Conservation (phyloP, 2,888 invertebrate genomes). For the Drosophila mercatorum region DNA sequence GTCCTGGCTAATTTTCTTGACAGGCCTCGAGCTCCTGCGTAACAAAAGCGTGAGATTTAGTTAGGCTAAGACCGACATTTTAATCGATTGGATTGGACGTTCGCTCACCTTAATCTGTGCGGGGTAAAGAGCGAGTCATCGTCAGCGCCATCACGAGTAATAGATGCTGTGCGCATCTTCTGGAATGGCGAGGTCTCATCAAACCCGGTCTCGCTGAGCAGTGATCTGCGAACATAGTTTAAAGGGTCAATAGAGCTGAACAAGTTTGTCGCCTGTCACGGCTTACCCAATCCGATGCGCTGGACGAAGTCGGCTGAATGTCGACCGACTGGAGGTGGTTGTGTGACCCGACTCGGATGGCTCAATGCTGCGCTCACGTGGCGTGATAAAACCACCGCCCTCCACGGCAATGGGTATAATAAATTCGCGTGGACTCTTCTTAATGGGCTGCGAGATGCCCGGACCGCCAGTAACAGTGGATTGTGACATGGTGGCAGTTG, state of each 20-base stretch:
- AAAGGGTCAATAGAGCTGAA: neutral
- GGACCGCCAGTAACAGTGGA: slow-evolving; percentile 85
- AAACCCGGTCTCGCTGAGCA: slow-evolving; percentile 89
- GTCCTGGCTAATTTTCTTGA: slow-evolving; percentile 86
- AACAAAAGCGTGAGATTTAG: slow-evolving; percentile 3
- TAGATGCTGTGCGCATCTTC: slow-evolving; percentile 86
- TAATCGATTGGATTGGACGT: neutral
- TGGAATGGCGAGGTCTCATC: slow-evolving; percentile 88
- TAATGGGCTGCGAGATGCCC: slow-evolving; percentile 88
- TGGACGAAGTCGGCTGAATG: slow-evolving; percentile 85
- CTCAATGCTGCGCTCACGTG: slow-evolving; percentile 89
- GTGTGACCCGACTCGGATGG: slow-evolving; percentile 88
- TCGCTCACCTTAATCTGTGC: slow-evolving; percentile 88
- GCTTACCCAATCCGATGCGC: slow-evolving; percentile 88
- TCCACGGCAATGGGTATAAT: slow-evolving; percentile 97
- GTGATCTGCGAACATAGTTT: slow-evolving; percentile 85
- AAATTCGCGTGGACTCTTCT: slow-evolving; percentile 95
- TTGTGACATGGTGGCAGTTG: slow-evolving; percentile 86
- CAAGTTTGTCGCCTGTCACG: neutral
- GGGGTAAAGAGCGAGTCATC: slow-evolving; percentile 86
- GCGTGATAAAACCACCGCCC: slow-evolving; percentile 91
- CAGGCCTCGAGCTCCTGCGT: slow-evolving; percentile 88
- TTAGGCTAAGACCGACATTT: slow-evolving; percentile 1
- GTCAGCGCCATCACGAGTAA: slow-evolving; percentile 87
- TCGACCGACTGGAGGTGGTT: slow-evolving; percentile 86